A percentile compares a stretch with the other conserved stretches of the same genome.
Evolutionary conservation across 2,113 vertebrate species (phyloP).

Genomic region (Syngnathus floridae): DNA sequence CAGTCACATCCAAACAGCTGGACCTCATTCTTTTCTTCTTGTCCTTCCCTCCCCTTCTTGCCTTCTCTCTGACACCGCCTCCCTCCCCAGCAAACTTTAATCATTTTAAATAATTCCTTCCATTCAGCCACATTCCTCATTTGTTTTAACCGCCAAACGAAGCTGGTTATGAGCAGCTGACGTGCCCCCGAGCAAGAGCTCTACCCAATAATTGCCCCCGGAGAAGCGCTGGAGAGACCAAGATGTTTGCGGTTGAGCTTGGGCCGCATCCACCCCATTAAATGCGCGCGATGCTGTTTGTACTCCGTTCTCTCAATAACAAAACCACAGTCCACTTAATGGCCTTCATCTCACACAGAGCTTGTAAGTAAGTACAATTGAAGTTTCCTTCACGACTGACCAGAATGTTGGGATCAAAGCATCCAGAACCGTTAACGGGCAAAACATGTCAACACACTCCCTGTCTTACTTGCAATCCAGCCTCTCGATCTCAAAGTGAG

Average conservation of each 20-base stretch:
- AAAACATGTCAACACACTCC: slow-evolving; percentile 20
- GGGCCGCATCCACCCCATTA: slow-evolving; percentile 11
- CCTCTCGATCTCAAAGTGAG: slow-evolving; percentile 96
- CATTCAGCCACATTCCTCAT: background rate
- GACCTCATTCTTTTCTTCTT: slow-evolving; percentile 21
- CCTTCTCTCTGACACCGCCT: background rate
- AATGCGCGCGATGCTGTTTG: slow-evolving; percentile 3
- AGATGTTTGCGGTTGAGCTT: slow-evolving; percentile 1
- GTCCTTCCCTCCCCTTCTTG: slow-evolving; percentile 5
- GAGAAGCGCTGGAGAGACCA: background rate
- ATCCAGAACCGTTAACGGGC: slow-evolving; percentile 25
- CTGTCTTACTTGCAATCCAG: slow-evolving; percentile 89
- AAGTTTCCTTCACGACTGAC: slow-evolving; percentile 28
- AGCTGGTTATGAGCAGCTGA: slow-evolving; percentile 13
- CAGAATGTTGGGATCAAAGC: slow-evolving; percentile 22
- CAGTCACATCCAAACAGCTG: slow-evolving; percentile 36
- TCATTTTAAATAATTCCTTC: slow-evolving; percentile 24
- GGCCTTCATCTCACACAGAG: slow-evolving; percentile 16
- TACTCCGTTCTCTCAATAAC: background rate
- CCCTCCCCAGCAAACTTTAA: background rate
- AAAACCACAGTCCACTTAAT: slow-evolving; percentile 29
- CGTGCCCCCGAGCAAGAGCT: slow-evolving; percentile 34
- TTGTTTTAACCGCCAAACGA: background rate
- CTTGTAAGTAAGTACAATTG: slow-evolving; percentile 34
- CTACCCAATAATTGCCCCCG: slow-evolving; percentile 1